Conservation (phyloP, 2,888 invertebrate genomes). For the Theretra japonica region DNA sequence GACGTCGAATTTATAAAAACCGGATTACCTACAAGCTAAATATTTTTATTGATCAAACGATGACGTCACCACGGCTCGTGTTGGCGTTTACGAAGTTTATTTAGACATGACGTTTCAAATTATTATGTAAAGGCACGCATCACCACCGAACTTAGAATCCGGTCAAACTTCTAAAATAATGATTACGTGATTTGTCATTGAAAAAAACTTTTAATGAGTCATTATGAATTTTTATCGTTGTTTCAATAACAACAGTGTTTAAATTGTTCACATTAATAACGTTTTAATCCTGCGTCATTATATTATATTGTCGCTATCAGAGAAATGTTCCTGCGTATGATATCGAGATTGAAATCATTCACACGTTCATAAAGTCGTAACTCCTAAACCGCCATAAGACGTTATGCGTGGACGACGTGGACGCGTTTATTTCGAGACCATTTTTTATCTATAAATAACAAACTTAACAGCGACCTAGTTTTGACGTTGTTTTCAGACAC, state of each 20-base stretch:
- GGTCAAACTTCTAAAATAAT: constrained; percentile 49
- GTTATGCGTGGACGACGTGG: constrained; percentile 21
- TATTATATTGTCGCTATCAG: neutral
- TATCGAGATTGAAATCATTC: neutral
- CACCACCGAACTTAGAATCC: constrained; percentile 44
- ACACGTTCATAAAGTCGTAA: neutral
- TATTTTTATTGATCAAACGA: constrained; percentile 39
- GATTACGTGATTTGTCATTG: constrained; percentile 43
- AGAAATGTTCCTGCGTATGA: neutral
- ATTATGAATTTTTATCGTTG: constrained; percentile 10
- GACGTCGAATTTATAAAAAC: constrained; percentile 42
- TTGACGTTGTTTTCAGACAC: constrained; percentile 29
- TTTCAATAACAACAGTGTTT: neutral
- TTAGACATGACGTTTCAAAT: constrained; percentile 47
- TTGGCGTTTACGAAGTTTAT: constrained; percentile 49
- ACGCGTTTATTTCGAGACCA: constrained; percentile 35
- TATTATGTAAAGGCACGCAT: constrained; percentile 34
- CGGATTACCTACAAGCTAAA: constrained; percentile 37
- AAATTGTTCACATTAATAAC: neutral
- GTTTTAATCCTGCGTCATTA: neutral
- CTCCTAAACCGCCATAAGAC: neutral
- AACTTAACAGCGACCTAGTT: constrained; percentile 44
- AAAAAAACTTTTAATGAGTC: constrained; percentile 1
- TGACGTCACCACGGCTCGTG: constrained; percentile 38
- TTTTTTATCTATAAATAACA: constrained; percentile 41